Evolutionary conservation across 2,888 invertebrate species (phyloP).

Genomic region (Deroplatys truncata): DNA sequence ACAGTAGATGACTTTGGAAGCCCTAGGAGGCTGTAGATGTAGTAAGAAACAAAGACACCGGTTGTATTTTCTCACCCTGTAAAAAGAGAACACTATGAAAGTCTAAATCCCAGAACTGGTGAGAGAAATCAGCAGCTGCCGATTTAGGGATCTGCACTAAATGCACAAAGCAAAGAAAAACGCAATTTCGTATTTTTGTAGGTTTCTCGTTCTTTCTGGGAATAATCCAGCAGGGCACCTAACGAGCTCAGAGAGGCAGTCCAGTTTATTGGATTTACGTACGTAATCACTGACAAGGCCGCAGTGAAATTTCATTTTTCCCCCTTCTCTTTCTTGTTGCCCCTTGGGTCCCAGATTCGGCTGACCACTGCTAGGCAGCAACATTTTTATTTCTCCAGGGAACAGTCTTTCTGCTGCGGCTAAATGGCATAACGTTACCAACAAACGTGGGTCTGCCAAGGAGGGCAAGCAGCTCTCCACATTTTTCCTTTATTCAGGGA

Average conservation of each 20-base stretch:
- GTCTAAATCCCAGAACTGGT: too few species aligned
- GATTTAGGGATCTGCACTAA: not conserved
- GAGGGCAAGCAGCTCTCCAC: not conserved
- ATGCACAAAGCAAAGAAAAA: not conserved
- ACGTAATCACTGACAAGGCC: slow-evolving; percentile 22
- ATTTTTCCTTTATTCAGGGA: not conserved
- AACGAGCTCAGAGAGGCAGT: not conserved
- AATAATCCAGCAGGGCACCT: not conserved
- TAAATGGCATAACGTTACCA: slow-evolving; percentile 14
- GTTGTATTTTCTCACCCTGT: too few species aligned
- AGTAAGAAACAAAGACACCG: too few species aligned
- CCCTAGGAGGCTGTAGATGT: too few species aligned
- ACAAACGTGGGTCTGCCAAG: not conserved
- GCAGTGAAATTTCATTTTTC: slow-evolving; percentile 19
- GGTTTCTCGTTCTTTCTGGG: not conserved
- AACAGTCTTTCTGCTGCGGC: not conserved
- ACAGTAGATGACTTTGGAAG: too few species aligned
- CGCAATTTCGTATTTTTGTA: not conserved
- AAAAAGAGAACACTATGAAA: too few species aligned
- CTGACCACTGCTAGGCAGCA: not conserved
- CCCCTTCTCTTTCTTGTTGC: not conserved
- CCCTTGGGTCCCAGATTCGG: slow-evolving; percentile 14
- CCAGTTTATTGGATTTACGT: slow-evolving; percentile 21
- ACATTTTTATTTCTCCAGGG: slow-evolving; percentile 10
- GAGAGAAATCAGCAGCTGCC: not conserved